Conservation (phyloP, 2,113 vertebrate species). For the Pedetes capensis region DNA sequence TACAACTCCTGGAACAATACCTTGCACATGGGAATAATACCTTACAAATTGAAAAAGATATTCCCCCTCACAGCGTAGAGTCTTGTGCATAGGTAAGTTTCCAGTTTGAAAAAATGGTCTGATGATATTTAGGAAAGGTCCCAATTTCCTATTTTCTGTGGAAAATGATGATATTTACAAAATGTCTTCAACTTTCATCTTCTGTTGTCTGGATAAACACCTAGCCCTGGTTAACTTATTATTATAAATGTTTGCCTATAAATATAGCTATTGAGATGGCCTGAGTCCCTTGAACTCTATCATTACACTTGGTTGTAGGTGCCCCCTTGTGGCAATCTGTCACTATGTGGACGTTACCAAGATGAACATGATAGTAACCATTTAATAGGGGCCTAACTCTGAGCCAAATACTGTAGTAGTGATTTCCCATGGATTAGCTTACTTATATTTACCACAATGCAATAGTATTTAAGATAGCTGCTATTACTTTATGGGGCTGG, state of each 20-base stretch:
- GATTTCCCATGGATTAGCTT: not conserved
- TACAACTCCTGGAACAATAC: not conserved
- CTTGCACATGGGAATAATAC: not conserved
- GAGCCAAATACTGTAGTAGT: not conserved
- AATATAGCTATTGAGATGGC: not conserved
- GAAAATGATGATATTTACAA: conserved; percentile 11
- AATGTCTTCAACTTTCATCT: not conserved
- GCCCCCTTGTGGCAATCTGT: conserved; percentile 65
- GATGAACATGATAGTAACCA: not conserved
- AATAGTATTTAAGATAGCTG: not conserved
- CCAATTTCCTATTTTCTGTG: not conserved
- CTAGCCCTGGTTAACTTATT: not conserved
- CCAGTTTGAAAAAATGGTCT: not conserved
- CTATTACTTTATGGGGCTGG: not conserved
- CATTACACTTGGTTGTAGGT: not conserved
- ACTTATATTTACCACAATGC: not conserved
- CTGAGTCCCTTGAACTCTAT: not conserved
- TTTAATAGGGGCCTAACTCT: not conserved
- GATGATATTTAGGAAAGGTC: not conserved
- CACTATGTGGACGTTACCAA: not conserved
- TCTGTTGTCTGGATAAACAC: not conserved
- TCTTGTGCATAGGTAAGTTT: not conserved
- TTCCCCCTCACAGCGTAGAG: not conserved
- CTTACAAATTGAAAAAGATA: not conserved
- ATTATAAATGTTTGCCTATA: not conserved